Percentiles rank a stretch among this genome's conserved stretches.
These are phyloP conservation scores for Carposina sasakii DNA, from an alignment of 1,140 invertebrate genomes.

Conservation along the genomic window DNA sequence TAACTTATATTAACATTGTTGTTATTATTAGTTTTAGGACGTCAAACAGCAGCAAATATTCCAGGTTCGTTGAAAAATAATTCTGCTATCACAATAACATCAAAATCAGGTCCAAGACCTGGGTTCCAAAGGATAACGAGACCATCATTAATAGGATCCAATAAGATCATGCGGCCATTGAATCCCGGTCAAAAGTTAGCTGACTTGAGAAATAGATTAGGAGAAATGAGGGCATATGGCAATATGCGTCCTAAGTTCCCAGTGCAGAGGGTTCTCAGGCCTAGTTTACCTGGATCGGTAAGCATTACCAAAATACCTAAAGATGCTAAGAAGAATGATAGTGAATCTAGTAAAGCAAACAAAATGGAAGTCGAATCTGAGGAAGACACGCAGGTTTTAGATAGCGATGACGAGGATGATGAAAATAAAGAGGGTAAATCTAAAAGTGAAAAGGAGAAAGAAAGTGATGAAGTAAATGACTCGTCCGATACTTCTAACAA, in stretches of 20 bases:
- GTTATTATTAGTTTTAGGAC: conserved; percentile 60
- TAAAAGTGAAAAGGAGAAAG: background rate
- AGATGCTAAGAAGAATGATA: conserved; percentile 38
- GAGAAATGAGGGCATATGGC: conserved; percentile 44
- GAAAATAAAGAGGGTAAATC: conserved; percentile 3
- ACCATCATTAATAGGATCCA: conserved; percentile 44
- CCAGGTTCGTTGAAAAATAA: conserved; percentile 78
- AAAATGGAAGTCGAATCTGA: conserved; percentile 37
- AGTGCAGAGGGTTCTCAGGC: conserved; percentile 40
- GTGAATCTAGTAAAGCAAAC: conserved; percentile 26
- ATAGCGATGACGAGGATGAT: conserved; percentile 55
- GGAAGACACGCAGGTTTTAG: conserved; percentile 56
- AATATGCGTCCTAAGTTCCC: conserved; percentile 36
- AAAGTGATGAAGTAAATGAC: background rate
- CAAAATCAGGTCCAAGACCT: conserved; percentile 69
- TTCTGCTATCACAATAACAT: conserved; percentile 79
- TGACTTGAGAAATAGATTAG: conserved; percentile 52
- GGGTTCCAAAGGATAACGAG: conserved; percentile 51
- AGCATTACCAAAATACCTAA: conserved; percentile 62
- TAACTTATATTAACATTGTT: conserved; percentile 1
- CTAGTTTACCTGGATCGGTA: conserved; percentile 50
- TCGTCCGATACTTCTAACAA: conserved; percentile 1
- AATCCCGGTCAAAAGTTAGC: conserved; percentile 57
- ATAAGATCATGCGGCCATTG: conserved; percentile 48
- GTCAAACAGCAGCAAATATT: conserved; percentile 67